Evolutionary conservation across 2,113 vertebrate genomes (phyloP).

Genomic region (Siniperca chuatsi): DNA sequence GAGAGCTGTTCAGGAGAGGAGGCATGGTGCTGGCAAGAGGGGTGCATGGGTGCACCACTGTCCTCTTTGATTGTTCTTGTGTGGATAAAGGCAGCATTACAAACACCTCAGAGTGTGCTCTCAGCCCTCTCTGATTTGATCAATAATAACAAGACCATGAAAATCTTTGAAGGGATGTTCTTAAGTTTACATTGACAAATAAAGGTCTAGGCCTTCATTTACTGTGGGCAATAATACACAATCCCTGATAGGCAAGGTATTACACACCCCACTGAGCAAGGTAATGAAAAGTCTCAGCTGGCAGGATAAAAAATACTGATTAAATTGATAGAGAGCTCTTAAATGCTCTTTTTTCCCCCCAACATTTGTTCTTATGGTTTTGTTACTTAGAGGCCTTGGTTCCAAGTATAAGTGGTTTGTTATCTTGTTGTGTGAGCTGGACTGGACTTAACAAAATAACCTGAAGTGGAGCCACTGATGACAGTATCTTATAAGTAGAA

Average conservation of each 20-base stretch:
- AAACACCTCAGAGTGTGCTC: slow-evolving; percentile 37
- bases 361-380: not conserved
- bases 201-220: not conserved
- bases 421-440: slow-evolving; percentile 1
- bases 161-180: slow-evolving; percentile 33
- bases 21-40: slow-evolving; percentile 43
- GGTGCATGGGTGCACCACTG: slow-evolving; percentile 33
- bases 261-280: slow-evolving; percentile 60
- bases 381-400: not conserved
- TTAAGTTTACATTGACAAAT: slow-evolving; percentile 10
- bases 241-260: slow-evolving; percentile 21
- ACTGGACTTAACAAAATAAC: not conserved
- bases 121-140: slow-evolving; percentile 33
- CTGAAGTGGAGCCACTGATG: not conserved
- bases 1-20: slow-evolving; percentile 63
- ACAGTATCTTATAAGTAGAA: not conserved
- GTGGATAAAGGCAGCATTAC: slow-evolving; percentile 44
- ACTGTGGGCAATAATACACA: slow-evolving; percentile 19
- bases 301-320: slow-evolving; percentile 35
- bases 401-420: not conserved
- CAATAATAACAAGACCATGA: slow-evolving; percentile 11
- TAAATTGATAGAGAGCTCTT: slow-evolving; percentile 35
- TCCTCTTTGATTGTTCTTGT: slow-evolving; percentile 61
- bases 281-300: slow-evolving; percentile 64
- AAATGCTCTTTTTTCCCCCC: not conserved